These are phyloP conservation scores for Gobiocypris rarus DNA, from an alignment of 2,113 vertebrate genomes.

Conservation along the genomic window DNA sequence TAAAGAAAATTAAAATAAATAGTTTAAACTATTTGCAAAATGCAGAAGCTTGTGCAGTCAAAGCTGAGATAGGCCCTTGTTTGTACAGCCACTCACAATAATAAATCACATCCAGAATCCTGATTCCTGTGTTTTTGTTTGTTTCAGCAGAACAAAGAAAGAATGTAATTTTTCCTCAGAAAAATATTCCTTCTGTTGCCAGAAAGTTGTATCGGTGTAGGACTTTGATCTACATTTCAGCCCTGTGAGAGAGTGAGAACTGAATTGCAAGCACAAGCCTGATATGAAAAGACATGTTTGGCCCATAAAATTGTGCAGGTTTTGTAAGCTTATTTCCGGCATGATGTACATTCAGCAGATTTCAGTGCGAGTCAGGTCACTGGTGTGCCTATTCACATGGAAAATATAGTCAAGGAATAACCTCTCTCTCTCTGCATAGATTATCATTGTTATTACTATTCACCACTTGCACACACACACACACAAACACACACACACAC, in stretches of 20 bases:
- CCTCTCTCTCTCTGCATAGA: neutral
- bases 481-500: neutral
- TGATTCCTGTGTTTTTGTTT: constrained; percentile 18
- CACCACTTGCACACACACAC: neutral
- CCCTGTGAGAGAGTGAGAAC: constrained; percentile 2
- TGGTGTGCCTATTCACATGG: neutral
- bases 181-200: constrained; percentile 29
- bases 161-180: constrained; percentile 14
- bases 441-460: neutral
- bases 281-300: constrained; percentile 21
- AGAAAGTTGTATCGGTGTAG: constrained; percentile 6
- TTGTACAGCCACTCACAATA: neutral
- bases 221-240: constrained; percentile 27
- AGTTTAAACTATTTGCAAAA: neutral
- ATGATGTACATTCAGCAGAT: constrained; percentile 32
- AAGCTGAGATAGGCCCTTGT: neutral
- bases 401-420: neutral
- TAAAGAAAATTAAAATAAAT: neutral
- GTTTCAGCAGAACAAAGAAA: constrained; percentile 32
- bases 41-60: neutral
- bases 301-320: constrained; percentile 8
- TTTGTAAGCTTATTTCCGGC: constrained; percentile 17
- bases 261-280: constrained; percentile 23
- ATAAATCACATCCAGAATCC: neutral
- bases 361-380: constrained; percentile 7